Percentiles rank a stretch among this genome's conserved stretches.
Evolutionary conservation across 1,140 invertebrate species (phyloP).

Genomic region (Pachyrhynchus sulphureomaculatus): DNA sequence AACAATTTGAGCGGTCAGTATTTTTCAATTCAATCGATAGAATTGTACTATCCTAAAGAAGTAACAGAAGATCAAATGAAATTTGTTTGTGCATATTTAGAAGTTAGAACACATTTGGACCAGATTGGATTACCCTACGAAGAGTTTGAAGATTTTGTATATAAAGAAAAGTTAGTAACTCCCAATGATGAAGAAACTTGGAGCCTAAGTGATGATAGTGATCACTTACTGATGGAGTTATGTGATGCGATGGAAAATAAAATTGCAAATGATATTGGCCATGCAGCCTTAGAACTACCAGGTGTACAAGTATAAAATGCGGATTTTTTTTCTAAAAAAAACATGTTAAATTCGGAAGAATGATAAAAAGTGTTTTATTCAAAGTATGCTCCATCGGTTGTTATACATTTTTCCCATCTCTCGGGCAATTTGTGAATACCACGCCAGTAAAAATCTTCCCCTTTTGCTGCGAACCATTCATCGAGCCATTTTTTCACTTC

Average conservation of each 20-base stretch:
- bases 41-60: conserved; percentile 31
- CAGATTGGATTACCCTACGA: conserved; percentile 31
- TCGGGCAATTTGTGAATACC: too few species aligned
- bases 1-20: conserved; percentile 8
- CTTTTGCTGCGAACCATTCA: too few species aligned
- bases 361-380: too few species aligned
- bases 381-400: too few species aligned
- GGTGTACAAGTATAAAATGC: too few species aligned
- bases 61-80: conserved; percentile 37
- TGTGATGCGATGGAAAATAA: conserved; percentile 17
- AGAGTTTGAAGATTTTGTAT: conserved; percentile 40
- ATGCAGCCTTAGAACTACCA: too few species aligned
- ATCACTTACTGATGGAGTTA: neutral
- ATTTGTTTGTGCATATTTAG: conserved; percentile 34
- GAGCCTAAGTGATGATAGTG: neutral
- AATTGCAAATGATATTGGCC: neutral
- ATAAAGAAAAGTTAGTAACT: neutral
- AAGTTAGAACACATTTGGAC: conserved; percentile 37
- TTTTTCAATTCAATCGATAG: conserved; percentile 13
- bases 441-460: too few species aligned
- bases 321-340: too few species aligned
- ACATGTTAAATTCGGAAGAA: too few species aligned
- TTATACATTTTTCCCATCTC: too few species aligned
- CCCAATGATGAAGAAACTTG: neutral
- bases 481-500: too few species aligned